Conservation (phyloP, 2,113 vertebrate species). For the Prietella phreatophila region DNA sequence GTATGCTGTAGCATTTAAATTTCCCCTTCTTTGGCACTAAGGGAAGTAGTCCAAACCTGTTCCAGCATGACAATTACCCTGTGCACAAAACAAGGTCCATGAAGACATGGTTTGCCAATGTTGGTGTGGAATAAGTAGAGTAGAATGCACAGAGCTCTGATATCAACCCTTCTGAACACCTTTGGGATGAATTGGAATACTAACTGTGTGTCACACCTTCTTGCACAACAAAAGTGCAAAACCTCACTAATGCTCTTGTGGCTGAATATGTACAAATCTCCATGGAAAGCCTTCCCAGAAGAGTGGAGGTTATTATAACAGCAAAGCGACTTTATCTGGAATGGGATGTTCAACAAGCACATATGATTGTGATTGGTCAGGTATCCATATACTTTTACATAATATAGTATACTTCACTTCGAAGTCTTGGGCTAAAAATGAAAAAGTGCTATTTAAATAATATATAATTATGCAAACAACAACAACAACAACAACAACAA, state of each 20-base stretch:
- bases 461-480: neutral
- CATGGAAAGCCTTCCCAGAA: neutral
- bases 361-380: neutral
- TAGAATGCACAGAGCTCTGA: too few relatives aligned
- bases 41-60: too few relatives aligned
- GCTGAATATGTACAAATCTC: neutral
- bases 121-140: too few relatives aligned
- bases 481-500: neutral
- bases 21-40: neutral
- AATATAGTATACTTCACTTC: neutral
- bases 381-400: neutral
- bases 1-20: neutral
- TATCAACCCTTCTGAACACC: too few relatives aligned
- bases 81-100: too few relatives aligned
- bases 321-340: neutral
- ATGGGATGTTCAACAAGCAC: neutral
- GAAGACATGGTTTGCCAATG: too few relatives aligned
- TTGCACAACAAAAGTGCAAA: too few relatives aligned
- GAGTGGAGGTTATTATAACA: neutral
- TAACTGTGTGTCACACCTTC: neutral
- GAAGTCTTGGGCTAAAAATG: neutral
- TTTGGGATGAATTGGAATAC: neutral
- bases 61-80: too few relatives aligned
- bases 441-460: neutral
- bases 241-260: neutral